Evolutionary conservation across 2,797 vertebrate species (phyloP), one percentile per base, ranked within the genome.

Genomic region (Cyprinodon diabolis): DNA sequence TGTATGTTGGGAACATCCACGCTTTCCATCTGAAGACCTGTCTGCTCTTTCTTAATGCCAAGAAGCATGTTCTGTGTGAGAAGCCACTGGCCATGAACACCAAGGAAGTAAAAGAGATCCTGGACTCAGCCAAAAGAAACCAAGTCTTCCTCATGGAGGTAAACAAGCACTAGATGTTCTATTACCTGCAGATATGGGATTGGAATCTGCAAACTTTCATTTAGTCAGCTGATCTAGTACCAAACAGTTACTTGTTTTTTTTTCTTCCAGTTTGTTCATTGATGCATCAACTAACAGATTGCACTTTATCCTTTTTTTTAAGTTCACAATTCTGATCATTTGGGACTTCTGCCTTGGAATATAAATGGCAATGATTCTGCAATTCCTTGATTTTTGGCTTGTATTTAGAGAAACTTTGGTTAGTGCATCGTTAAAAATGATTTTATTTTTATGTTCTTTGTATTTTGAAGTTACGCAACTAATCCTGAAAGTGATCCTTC

Each of bases 141-240:
- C 17, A 94, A 0, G 88, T 96, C 75, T 97, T 98, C 81, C 87
- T 98, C 7, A 97, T 98, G 96, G 97, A 98, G 95, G 97, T 97
- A 87, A 23, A 74, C 25, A 49, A 12, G 43, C 12, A 68, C 48
- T 13, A 40, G 45, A 71, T 43, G 40, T 43, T 43, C 40, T 8
- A 43, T 5, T 43, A 43, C 6, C 40, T 43, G 40, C 40, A 43
- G 40, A 43, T 43, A 43, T 5, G 40, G 40, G 40, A 5, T 43
- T 43, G 40, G 7, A 5, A 43, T 43, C 40, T 43, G 40, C 40
- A 43, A 43, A 43, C 40, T 43, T 7, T 30, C 2, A 1, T 30
- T 30, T 30, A 30, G 30, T 3, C 30, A 30, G 30, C 30, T 30
- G 30, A 30, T 30, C 30, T 3, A 0, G 30, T 30, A 3, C 30